A percentile compares a stretch with the other conserved stretches of the same genome.
These are phyloP conservation scores for Pseudochromis fuscus DNA, from an alignment of 2,797 vertebrate species.

Conservation along the genomic window DNA sequence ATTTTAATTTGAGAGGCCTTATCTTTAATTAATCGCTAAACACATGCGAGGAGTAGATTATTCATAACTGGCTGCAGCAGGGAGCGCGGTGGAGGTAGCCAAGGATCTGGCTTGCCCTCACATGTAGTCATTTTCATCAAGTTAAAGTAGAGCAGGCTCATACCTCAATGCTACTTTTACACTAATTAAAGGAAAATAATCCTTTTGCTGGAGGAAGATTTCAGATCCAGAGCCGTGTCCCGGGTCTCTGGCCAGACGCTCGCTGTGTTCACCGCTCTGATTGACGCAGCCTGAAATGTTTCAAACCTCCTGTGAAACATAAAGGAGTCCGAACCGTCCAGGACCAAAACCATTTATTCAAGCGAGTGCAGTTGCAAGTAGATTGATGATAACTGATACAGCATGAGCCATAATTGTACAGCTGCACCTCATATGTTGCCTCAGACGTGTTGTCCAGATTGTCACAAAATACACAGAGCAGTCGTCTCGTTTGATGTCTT, in stretches of 20 bases:
- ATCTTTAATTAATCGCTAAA: conserved; percentile 82
- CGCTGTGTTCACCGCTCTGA: conserved; percentile 33
- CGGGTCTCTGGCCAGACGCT: conserved; percentile 24
- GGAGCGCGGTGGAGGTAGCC: conserved; percentile 55
- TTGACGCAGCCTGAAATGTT: conserved; percentile 41
- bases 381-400: conserved; percentile 45
- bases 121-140: conserved; percentile 69
- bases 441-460: conserved; percentile 33
- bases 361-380: conserved; percentile 46
- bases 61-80: conserved; percentile 69
- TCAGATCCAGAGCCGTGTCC: conserved; percentile 33
- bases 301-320: conserved; percentile 41
- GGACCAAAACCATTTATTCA: conserved; percentile 41
- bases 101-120: conserved; percentile 54
- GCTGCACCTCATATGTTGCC: conserved; percentile 60
- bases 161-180: conserved; percentile 72
- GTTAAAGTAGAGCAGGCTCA: conserved; percentile 63
- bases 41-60: conserved; percentile 76
- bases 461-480: conserved; percentile 32
- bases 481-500: conserved; percentile 3
- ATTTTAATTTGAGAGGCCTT: conserved; percentile 74
- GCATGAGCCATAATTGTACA: conserved; percentile 45
- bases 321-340: conserved; percentile 30
- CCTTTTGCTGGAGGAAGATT: conserved; percentile 46
- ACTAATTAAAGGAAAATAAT: conserved; percentile 76